These are phyloP conservation scores for Pycnonotus jocosus DNA, from an alignment of 2,113 vertebrate species.

Conservation along the genomic window DNA sequence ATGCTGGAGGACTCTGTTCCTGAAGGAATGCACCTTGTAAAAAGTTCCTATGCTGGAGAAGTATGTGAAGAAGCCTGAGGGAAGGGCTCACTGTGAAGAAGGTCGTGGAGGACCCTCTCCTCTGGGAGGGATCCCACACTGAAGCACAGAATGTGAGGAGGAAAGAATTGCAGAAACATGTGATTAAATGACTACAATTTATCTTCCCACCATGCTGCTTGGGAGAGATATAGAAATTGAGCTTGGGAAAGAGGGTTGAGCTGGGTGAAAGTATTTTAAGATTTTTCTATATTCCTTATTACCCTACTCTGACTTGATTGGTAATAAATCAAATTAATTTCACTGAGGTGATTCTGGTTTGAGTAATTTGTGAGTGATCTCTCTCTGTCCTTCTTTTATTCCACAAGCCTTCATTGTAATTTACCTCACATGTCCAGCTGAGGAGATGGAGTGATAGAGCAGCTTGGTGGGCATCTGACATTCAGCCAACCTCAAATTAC, in stretches of 20 bases:
- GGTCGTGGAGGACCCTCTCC: background rate
- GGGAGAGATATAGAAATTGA: background rate
- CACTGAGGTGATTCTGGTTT: fast-evolving
- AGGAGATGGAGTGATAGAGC: background rate
- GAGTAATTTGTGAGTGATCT: background rate
- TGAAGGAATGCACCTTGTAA: too few species aligned
- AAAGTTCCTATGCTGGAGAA: background rate
- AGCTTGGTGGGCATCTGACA: background rate
- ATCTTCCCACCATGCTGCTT: background rate
- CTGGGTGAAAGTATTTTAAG: background rate
- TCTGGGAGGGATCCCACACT: fast-evolving
- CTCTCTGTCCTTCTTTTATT: background rate
- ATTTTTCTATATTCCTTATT: background rate
- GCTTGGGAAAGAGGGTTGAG: background rate
- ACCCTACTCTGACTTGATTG: background rate
- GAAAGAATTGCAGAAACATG: background rate
- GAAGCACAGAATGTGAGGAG: background rate
- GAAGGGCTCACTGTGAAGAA: background rate
- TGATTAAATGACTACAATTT: background rate
- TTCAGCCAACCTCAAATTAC: background rate
- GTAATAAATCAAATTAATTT: background rate
- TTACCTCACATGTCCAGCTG: background rate
- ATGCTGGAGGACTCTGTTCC: background rate
- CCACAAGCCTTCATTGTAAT: background rate
- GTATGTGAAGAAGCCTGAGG: background rate